Percentiles rank a stretch among this genome's conserved stretches.
Conservation (phyloP, 2,888 invertebrate species). For the Mesorhabditis spiculigera region DNA sequence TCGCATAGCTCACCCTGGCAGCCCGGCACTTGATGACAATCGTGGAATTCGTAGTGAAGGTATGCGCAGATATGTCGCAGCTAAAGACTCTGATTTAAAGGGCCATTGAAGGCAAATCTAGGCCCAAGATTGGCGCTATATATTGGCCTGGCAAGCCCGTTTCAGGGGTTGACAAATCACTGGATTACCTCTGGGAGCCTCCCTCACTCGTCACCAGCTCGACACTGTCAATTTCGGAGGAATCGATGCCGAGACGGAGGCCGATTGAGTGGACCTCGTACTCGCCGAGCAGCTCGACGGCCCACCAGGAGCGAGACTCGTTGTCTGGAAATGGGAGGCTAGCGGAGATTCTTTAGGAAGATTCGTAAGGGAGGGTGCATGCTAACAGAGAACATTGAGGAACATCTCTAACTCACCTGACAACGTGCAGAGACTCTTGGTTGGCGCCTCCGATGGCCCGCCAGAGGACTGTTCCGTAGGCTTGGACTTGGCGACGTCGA, state of each 20-base stretch:
- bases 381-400: too few species aligned
- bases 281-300: slow-evolving; percentile 35
- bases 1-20: neutral
- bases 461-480: slow-evolving; percentile 27
- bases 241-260: neutral
- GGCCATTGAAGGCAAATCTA: too few species aligned
- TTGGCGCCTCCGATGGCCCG: slow-evolving; percentile 5
- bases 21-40: neutral
- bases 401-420: neutral
- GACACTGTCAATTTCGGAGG: slow-evolving; percentile 11
- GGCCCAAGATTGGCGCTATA: too few species aligned
- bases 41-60: neutral
- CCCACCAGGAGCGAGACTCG: slow-evolving; percentile 36
- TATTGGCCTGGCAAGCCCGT: too few species aligned
- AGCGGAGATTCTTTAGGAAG: neutral
- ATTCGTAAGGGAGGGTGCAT: too few species aligned
- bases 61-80: neutral
- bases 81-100: neutral
- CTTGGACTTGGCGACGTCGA: slow-evolving; percentile 43
- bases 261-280: slow-evolving; percentile 14
- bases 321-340: slow-evolving; percentile 18
- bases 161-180: too few species aligned
- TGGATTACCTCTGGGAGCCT: slow-evolving; percentile 8
- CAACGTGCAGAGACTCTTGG: neutral
- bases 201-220: slow-evolving; percentile 9